Base-by-base conservation (phyloP, 2,888 invertebrate genomes). In the Copidosoma aretas region DNA sequence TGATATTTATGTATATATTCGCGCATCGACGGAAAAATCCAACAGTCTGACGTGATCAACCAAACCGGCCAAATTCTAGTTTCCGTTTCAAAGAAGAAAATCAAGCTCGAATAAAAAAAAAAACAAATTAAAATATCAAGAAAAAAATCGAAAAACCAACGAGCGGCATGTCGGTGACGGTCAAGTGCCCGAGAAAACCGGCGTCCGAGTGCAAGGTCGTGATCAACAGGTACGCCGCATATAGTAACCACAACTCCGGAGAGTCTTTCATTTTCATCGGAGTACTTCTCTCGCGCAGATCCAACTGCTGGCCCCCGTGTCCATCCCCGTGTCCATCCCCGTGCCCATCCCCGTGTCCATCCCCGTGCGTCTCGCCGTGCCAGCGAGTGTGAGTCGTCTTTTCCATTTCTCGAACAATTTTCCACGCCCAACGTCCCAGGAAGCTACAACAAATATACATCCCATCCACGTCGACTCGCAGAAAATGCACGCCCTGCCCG, bases 401-500 rank as follows among this genome's bases (percentile, higher is more conserved):
- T 32, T 32, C 8, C 8, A 5, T 32, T 32, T 32, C 32, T 17
- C 43, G 1, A 70, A 73, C 12, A 72, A 69, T 10, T 53, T 64
- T 57, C 73, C 68, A 64, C 75, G 12, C 14, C 14, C 5, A 56
- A 56, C 24, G 12, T 12, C 32, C n/a, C 56, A 15, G n/a, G 22
- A 54, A 12, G n/a, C 17, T 25, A 15, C 14, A 32, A 32, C 3
- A 56, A 22, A 60, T n/a, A 22, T 12, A 46, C 22, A 32, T 60
- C 21, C 19, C 10, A 52, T 52, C 19, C 12, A 52, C 51, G 17
- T 51, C 17, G 17, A n/a, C 22, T 1, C 52, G 52, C 19, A 66
- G 66, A 5, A 25, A 51, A 51, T 10, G 39, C 2, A 15, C 73
- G 10, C 72, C 73, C 62, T 78, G 75, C 54, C 74, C 77, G 25